Evolutionary conservation across 2,888 invertebrate species (phyloP), one percentile per base, ranked within the genome.

Genomic region (Calameuta pallipes): DNA sequence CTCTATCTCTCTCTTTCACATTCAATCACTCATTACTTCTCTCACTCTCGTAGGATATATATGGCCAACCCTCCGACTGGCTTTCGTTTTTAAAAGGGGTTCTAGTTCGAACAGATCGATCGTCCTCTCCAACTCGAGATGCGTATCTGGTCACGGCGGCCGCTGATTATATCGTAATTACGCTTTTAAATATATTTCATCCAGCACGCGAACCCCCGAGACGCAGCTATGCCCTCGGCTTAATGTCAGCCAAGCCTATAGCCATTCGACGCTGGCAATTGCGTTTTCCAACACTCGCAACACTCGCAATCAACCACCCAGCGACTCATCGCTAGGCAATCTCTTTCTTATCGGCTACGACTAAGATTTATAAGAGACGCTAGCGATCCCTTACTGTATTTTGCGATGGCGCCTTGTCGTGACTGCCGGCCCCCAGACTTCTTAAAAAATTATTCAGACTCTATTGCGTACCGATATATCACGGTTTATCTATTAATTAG

Each of bases 151-250:
- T 87, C 88, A 88, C 88, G 88, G 87, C 87, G 86, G 84, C 84
- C 82, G 82, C 84, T 86, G 89, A 89, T 90, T 89, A 86, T 88
- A 89, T 90, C 89, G 88, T 88, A 89, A 90, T 90, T 89, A 89
- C 87, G 85, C 85, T 86, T 88, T 88, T 88, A 89, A 90, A 89
- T 88, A 89, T 90, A 89, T 88, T 88, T 88, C 87, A 87, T 88
- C 86, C 85, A 84, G 84, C 89, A 90, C 89, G 89, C 89, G 84
- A 89, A 79, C 83, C 74, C 69, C 69, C 75, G 15, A 80, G 77
- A 77, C 79, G 75, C 69, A 79, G 73, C 76, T 74, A 78, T 79
- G 77, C 76, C 87, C 83, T 84, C 84, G 84, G 84, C 85, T 87
- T 86, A 86, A 85, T 82, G 83, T 82, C 83, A 80, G 81, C 81